These are phyloP conservation scores for Drosophila watanabei DNA, from an alignment of 1,140 invertebrate species.

Conservation along the genomic window DNA sequence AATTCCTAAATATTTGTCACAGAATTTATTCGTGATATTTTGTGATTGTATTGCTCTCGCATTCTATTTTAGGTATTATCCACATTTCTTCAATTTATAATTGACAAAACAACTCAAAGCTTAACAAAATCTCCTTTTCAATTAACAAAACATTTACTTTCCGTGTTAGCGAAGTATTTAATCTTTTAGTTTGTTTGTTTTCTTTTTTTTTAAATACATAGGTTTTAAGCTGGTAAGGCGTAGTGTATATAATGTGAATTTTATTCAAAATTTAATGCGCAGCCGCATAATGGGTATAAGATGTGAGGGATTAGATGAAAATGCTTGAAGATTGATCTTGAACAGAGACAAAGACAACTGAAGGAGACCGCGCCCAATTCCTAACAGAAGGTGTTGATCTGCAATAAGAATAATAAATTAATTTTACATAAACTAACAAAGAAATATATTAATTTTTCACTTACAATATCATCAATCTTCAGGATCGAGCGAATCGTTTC, in stretches of 20 bases:
- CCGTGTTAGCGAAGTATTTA: slow-evolving; percentile 58
- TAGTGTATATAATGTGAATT: slow-evolving; percentile 71
- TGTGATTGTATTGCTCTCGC: too few species aligned
- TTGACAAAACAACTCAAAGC: background rate
- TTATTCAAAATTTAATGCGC: slow-evolving; percentile 65
- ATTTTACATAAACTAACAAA: background rate
- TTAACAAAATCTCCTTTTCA: background rate
- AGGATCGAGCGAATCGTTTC: slow-evolving; percentile 99
- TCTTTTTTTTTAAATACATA: slow-evolving; percentile 63
- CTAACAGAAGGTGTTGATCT: slow-evolving; percentile 83
- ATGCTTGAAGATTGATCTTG: slow-evolving; percentile 59
- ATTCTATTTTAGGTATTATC: too few species aligned
- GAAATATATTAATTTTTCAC: slow-evolving; percentile 65
- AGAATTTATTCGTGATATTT: too few species aligned
- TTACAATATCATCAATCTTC: slow-evolving; percentile 99
- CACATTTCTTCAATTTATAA: background rate
- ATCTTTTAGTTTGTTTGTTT: slow-evolving; percentile 39
- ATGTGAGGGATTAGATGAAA: slow-evolving; percentile 63
- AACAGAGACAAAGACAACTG: slow-evolving; percentile 16
- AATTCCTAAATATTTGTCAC: too few species aligned
- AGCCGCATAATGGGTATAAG: slow-evolving; percentile 46
- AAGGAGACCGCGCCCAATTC: slow-evolving; percentile 11
- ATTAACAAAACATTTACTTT: background rate
- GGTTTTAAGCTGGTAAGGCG: slow-evolving; percentile 57
- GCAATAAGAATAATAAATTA: slow-evolving; percentile 19